Conservation (phyloP, 2,888 invertebrate genomes). For the Hirtodrosophila cameraria region DNA sequence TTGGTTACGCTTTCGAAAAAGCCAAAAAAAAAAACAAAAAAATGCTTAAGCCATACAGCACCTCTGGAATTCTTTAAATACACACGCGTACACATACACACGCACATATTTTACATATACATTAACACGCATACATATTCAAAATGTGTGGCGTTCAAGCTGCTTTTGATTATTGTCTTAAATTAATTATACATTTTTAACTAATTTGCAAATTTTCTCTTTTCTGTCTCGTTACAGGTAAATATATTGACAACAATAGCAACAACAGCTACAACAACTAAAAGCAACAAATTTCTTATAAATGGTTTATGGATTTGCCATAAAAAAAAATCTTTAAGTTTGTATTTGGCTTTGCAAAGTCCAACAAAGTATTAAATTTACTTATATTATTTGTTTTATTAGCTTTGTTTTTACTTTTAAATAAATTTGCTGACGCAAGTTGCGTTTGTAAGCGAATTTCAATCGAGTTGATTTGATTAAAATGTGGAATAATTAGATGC, state of each 20-base stretch:
- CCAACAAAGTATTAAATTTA: slow-evolving; percentile 5
- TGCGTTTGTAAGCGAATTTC: background rate
- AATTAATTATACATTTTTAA: slow-evolving; percentile 73
- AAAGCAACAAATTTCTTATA: slow-evolving; percentile 12
- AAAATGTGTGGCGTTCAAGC: slow-evolving; percentile 21
- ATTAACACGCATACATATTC: background rate
- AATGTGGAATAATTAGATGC: too few relatives aligned
- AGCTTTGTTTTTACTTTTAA: background rate
- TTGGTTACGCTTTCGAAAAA: slow-evolving; percentile 78
- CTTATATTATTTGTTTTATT: background rate
- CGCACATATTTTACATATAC: background rate
- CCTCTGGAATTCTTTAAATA: slow-evolving; percentile 58
- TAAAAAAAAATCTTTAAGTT: slow-evolving; percentile 11
- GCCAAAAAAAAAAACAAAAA: background rate
- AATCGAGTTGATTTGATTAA: too few relatives aligned
- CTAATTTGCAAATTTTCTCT: slow-evolving; percentile 78
- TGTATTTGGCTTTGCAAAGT: slow-evolving; percentile 1
- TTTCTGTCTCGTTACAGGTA: slow-evolving; percentile 76
- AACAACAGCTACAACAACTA: slow-evolving; percentile 5
- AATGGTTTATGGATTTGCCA: slow-evolving; percentile 22
- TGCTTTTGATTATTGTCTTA: slow-evolving; percentile 37
- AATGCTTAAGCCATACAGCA: slow-evolving; percentile 42
- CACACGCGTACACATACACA: slow-evolving; percentile 18
- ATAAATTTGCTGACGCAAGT: slow-evolving; percentile 1
- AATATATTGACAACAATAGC: slow-evolving; percentile 48